A percentile compares a stretch with the other conserved stretches of the same genome.
These are phyloP conservation scores for Hedychridium roseum DNA, from an alignment of 2,888 invertebrate genomes.

Conservation along the genomic window DNA sequence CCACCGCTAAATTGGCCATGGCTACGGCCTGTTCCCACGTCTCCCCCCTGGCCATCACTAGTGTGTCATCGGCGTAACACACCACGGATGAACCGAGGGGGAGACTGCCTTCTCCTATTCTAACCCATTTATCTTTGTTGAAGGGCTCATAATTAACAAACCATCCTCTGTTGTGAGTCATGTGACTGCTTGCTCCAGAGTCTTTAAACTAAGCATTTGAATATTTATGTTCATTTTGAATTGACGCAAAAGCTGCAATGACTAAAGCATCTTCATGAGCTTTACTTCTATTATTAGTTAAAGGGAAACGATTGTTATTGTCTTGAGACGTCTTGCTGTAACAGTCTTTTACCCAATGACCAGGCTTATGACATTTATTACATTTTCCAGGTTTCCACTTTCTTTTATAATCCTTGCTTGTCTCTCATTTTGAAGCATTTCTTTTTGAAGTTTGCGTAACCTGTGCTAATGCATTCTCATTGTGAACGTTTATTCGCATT, in stretches of 20 bases:
- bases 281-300: background rate
- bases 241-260: conserved; percentile 11
- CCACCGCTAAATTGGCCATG: too few species aligned
- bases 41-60: too few species aligned
- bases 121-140: conserved; percentile 3
- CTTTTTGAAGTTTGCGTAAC: background rate
- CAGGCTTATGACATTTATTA: conserved; percentile 22
- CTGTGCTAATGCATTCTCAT: background rate
- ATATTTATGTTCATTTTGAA: background rate
- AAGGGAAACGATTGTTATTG: background rate
- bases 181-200: conserved; percentile 33
- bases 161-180: conserved; percentile 28
- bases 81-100: too few species aligned
- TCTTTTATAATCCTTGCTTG: background rate
- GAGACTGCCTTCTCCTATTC: conserved; percentile 20
- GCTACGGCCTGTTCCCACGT: too few species aligned
- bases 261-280: conserved; percentile 16
- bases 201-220: conserved; percentile 16
- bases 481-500: background rate
- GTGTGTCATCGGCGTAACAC: too few species aligned
- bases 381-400: conserved; percentile 18
- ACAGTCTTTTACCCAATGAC: conserved; percentile 23
- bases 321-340: background rate
- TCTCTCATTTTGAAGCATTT: background rate
- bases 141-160: conserved; percentile 19